Evolutionary conservation across 2,888 invertebrate species (phyloP).

Genomic region (Cataglyphis livida): DNA sequence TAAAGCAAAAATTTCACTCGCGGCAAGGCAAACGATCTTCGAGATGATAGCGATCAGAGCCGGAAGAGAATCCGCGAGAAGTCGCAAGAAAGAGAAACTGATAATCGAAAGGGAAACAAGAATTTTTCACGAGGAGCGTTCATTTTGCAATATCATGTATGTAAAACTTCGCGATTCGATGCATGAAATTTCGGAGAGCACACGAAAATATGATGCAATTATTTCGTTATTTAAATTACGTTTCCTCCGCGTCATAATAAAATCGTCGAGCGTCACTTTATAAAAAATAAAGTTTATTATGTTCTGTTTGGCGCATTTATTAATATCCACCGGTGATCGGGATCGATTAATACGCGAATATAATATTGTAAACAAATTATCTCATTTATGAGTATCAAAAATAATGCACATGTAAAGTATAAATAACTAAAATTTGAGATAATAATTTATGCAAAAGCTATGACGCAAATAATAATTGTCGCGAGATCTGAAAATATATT

Average conservation of each 20-base stretch:
- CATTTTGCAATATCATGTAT: not conserved
- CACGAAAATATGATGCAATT: constrained; percentile 57
- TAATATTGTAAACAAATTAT: constrained; percentile 70
- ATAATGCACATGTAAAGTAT: constrained; percentile 39
- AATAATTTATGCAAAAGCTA: constrained; percentile 37
- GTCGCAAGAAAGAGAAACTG: constrained; percentile 16
- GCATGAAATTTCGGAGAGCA: constrained; percentile 62
- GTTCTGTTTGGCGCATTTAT: constrained; percentile 48
- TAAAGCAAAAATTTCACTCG: constrained; percentile 37
- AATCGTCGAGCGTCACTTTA: constrained; percentile 49
- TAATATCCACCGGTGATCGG: constrained; percentile 55
- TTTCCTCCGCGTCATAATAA: constrained; percentile 55
- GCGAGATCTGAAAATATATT: constrained; percentile 22
- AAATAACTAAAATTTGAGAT: constrained; percentile 25
- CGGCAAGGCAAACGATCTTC: constrained; percentile 20
- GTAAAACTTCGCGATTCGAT: constrained; percentile 27
- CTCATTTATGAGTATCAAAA: constrained; percentile 63
- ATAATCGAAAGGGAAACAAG: constrained; percentile 10
- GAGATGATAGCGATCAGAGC: constrained; percentile 18
- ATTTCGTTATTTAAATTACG: constrained; percentile 67
- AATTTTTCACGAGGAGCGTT: constrained; percentile 10
- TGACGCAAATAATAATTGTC: constrained; percentile 28
- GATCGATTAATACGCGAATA: constrained; percentile 64
- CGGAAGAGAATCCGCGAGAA: constrained; percentile 26
- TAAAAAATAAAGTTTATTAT: constrained; percentile 40